phyloP scores from a whole-genome alignment of 2,113 vertebrate species.

The Astur gentilis region DNA sequence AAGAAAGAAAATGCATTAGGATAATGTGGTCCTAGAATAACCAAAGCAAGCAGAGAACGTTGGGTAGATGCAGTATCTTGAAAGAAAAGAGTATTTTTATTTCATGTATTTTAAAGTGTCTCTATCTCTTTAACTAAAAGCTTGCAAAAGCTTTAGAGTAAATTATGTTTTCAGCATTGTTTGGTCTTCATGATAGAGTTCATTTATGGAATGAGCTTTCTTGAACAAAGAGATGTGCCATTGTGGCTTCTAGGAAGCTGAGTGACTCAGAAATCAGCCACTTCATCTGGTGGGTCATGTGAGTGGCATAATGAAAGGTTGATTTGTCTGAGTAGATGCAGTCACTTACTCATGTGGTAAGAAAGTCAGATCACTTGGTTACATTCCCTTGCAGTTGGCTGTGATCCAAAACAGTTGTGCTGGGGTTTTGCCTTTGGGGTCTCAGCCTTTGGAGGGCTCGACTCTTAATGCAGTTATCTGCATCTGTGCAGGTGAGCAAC shows the following conservation, averaged over 20 bases:
- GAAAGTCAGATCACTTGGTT: not conserved
- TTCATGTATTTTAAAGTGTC: not conserved
- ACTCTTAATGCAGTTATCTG: not conserved
- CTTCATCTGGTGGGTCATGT: slow-evolving; percentile 6
- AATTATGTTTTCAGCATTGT: not conserved
- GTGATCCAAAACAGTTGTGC: not conserved
- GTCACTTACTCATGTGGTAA: not conserved
- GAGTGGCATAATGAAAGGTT: not conserved
- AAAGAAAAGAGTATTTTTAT: not conserved
- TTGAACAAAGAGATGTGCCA: not conserved
- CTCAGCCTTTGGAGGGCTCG: not conserved
- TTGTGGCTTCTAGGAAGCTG: not conserved
- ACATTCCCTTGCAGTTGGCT: not conserved
- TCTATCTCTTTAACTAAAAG: not conserved
- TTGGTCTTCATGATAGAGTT: not conserved
- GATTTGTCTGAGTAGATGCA: not conserved
- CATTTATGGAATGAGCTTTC: not conserved
- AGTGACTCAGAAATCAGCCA: slow-evolving; percentile 24
- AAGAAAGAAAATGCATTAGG: not conserved
- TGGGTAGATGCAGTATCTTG: not conserved
- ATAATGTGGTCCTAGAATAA: not conserved
- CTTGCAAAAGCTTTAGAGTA: not conserved
- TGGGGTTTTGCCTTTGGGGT: not conserved
- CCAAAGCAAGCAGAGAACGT: not conserved
- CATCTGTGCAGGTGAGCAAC: not conserved